Evolutionary conservation across 1,140 invertebrate genomes (phyloP).

Genomic region (Babylonia areolata): DNA sequence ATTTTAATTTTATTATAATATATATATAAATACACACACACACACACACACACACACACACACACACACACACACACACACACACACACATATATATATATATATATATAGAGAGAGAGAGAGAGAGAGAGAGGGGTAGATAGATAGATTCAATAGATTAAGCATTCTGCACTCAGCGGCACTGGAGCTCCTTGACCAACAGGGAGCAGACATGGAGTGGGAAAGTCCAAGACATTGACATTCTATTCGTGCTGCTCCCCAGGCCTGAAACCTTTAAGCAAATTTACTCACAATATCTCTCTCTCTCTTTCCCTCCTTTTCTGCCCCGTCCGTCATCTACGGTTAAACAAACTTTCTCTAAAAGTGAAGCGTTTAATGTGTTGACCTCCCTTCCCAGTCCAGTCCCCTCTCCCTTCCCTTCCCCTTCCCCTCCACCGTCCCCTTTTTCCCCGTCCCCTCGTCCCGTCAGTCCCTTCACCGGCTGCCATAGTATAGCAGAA

Average conservation of each 20-base stretch:
- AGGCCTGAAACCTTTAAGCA: no score
- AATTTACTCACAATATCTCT: not conserved
- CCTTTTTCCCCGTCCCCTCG: not conserved
- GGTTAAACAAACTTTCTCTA: not conserved
- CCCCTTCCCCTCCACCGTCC: not conserved
- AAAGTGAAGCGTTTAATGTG: not conserved
- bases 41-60: not conserved
- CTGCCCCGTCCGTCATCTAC: not conserved
- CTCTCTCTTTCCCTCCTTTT: not conserved
- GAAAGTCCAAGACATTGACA: no score
- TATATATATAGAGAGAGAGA: not conserved
- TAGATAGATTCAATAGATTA: no score
- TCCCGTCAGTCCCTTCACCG: no score
- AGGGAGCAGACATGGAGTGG: no score
- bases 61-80: not conserved
- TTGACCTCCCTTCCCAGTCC: not conserved
- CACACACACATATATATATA: not conserved
- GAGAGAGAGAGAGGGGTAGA: not conserved
- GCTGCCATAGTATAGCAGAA: no score
- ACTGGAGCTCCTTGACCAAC: no score
- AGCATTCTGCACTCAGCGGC: no score
- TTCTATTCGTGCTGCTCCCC: no score
- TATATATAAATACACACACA: not conserved
- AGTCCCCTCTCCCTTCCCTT: not conserved
- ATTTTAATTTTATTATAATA: no score